Conservation (phyloP, 2,888 invertebrate genomes). For the Hydrotaea diabolus region DNA sequence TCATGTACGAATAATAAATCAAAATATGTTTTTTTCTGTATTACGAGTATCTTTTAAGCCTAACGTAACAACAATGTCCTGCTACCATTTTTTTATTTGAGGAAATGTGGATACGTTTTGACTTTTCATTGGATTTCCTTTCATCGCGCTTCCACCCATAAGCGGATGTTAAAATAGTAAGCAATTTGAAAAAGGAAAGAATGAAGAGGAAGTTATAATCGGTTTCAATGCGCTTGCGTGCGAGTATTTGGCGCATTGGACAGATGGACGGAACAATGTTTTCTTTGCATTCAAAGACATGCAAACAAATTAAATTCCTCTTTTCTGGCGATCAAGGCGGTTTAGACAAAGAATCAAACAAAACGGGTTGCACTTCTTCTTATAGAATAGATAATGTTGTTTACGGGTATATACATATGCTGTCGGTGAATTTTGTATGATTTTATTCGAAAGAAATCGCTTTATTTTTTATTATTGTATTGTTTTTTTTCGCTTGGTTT, state of each 20-base stretch:
- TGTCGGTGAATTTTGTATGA: conserved; percentile 10
- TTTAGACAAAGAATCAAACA: neutral
- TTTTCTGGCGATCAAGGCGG: neutral
- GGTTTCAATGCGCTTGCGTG: conserved; percentile 33
- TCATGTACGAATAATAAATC: conserved; percentile 59
- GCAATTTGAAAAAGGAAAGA: neutral
- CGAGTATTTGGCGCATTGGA: conserved; percentile 9
- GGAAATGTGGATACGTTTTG: conserved; percentile 24
- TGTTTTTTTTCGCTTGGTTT: conserved; percentile 6
- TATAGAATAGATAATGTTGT: neutral
- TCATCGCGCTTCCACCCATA: neutral
- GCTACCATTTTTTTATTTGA: conserved; percentile 21
- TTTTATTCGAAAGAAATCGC: neutral
- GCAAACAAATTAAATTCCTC: neutral
- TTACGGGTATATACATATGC: neutral
- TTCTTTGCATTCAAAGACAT: conserved; percentile 4
- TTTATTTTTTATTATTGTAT: neutral
- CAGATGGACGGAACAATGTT: neutral
- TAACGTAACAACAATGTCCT: conserved; percentile 22
- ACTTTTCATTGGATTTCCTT: conserved; percentile 20
- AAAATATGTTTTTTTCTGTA: conserved; percentile 30
- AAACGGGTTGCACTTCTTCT: neutral
- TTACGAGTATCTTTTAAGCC: neutral
- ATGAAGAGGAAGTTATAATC: conserved; percentile 23
- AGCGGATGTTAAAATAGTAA: conserved; percentile 33